Evolutionary conservation across 2,113 vertebrate species (phyloP).

Genomic region (Zeus faber): DNA sequence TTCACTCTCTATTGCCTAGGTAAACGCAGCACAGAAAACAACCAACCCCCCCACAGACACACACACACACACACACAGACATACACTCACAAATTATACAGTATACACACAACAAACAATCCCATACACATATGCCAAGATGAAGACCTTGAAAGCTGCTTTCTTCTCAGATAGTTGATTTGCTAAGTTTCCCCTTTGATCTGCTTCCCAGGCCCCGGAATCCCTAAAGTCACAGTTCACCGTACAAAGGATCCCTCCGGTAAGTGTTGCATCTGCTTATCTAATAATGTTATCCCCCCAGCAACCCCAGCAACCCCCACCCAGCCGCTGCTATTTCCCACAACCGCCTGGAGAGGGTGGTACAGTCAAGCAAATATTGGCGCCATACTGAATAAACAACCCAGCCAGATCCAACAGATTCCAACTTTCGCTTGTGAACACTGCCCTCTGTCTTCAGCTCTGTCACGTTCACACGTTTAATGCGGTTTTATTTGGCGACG

Average conservation of each 20-base stretch:
- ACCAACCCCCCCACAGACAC: too few relatives aligned
- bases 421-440: conserved; percentile 24
- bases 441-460: conserved; percentile 44
- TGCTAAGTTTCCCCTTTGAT: conserved; percentile 19
- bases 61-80: not conserved
- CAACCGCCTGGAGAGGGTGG: conserved; percentile 33
- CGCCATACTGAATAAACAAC: not conserved
- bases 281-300: conserved; percentile 17
- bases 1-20: conserved; percentile 79
- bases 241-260: conserved; percentile 70
- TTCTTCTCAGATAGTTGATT: conserved; percentile 13
- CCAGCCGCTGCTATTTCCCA: conserved; percentile 18
- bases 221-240: conserved; percentile 78
- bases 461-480: too few relatives aligned
- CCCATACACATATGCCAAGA: not conserved
- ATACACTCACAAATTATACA: not conserved
- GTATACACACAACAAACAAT: not conserved
- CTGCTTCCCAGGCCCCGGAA: conserved; percentile 70
- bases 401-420: not conserved
- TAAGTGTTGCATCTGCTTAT: conserved; percentile 59
- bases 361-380: not conserved
- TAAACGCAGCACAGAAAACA: conserved; percentile 43
- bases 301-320: not conserved
- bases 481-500: too few relatives aligned
- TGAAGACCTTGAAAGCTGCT: conserved; percentile 3